These are phyloP conservation scores for Lagopus muta DNA, from an alignment of 2,113 vertebrate genomes.

Conservation along the genomic window DNA sequence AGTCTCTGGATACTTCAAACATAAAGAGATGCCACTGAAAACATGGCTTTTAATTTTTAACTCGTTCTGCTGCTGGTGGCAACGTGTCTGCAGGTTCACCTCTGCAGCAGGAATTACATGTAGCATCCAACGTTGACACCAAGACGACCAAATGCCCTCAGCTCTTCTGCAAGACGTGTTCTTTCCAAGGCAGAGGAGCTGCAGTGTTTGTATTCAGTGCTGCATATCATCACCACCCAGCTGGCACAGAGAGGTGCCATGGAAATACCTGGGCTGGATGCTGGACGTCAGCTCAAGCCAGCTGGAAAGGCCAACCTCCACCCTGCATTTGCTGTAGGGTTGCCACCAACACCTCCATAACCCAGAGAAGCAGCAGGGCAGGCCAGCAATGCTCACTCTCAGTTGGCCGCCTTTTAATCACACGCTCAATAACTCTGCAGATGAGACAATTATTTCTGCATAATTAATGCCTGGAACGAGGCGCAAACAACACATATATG, in stretches of 20 bases:
- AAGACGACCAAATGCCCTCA: not conserved
- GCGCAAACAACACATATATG: slow-evolving; percentile 30
- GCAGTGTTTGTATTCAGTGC: fast-evolving
- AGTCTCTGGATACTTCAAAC: not conserved
- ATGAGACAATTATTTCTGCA: slow-evolving; percentile 60
- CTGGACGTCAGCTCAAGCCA: not conserved
- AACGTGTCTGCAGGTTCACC: not conserved
- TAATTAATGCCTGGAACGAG: slow-evolving; percentile 57
- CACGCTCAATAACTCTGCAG: slow-evolving; percentile 53
- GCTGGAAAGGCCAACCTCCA: not conserved
- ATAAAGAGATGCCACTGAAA: not conserved
- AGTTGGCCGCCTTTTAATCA: slow-evolving; percentile 62
- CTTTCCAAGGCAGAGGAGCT: not conserved
- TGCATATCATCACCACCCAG: fast-evolving
- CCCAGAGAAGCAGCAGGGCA: not conserved
- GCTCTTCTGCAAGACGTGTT: not conserved
- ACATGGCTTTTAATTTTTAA: not conserved
- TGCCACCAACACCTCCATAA: slow-evolving; percentile 17
- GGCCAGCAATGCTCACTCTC: slow-evolving; percentile 32
- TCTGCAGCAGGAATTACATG: not conserved
- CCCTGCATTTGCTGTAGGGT: not conserved
- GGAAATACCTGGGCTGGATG: not conserved
- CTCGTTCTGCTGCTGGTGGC: not conserved
- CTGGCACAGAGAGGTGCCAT: not conserved
- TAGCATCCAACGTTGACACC: not conserved